These are phyloP conservation scores for Drusus annulatus DNA, from an alignment of 1,140 invertebrate species.

Conservation along the genomic window DNA sequence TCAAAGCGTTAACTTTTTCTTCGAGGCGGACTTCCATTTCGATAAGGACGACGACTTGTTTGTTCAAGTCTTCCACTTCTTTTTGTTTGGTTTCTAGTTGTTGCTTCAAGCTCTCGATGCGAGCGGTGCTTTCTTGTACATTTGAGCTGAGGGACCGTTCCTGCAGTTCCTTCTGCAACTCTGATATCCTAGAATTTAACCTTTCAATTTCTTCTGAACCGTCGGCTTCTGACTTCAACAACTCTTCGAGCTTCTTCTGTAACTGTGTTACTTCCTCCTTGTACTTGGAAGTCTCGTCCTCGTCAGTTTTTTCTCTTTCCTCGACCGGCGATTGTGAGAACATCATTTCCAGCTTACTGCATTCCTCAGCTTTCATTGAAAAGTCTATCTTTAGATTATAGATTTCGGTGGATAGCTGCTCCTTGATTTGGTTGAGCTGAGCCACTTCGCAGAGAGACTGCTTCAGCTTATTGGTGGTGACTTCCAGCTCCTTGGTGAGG, in stretches of 20 bases:
- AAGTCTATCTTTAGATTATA: constrained; percentile 26
- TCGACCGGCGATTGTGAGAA: constrained; percentile 38
- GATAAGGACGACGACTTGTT: constrained; percentile 35
- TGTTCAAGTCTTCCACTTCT: constrained; percentile 34
- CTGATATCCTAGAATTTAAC: constrained; percentile 41
- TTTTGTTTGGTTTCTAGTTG: constrained; percentile 46
- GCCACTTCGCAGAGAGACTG: constrained; percentile 38
- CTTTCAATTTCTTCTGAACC: constrained; percentile 44
- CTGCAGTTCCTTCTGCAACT: constrained; percentile 50
- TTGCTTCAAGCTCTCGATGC: constrained; percentile 36
- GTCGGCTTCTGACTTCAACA: constrained; percentile 44
- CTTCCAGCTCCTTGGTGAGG: constrained; percentile 44
- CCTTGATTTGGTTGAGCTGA: constrained; percentile 43
- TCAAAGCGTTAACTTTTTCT: constrained; percentile 46
- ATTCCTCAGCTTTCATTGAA: constrained; percentile 50
- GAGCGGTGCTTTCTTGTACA: constrained; percentile 12
- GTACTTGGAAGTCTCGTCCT: constrained; percentile 48
- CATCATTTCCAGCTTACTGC: constrained; percentile 44
- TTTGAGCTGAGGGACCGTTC: constrained; percentile 39
- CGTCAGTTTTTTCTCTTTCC: constrained; percentile 51
- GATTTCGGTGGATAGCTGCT: constrained; percentile 12
- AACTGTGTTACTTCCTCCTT: constrained; percentile 50
- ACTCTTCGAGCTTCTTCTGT: constrained; percentile 41
- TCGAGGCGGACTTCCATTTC: constrained; percentile 48
- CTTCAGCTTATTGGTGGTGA: constrained; percentile 24